phyloP scores from a whole-genome alignment of 2,113 vertebrate genomes.

The Microtus ochrogaster region DNA sequence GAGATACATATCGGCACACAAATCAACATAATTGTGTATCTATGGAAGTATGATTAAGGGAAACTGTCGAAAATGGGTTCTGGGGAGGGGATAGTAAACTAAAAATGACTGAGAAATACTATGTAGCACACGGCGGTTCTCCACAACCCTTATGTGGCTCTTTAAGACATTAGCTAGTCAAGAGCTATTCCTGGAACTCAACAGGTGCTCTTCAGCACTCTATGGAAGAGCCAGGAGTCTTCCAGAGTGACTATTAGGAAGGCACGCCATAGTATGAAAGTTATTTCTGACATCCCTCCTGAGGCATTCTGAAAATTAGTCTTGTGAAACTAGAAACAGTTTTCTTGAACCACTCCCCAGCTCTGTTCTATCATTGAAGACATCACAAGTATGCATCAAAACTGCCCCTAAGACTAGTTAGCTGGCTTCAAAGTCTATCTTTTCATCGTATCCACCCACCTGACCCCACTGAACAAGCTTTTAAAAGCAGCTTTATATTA shows the following conservation, averaged over 20 bases:
- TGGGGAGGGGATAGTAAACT: fast-evolving
- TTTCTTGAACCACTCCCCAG: background rate
- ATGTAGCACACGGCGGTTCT: fast-evolving
- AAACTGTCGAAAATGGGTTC: background rate
- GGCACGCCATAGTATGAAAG: background rate
- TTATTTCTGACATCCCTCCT: background rate
- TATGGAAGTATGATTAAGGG: background rate
- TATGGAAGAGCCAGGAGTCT: background rate
- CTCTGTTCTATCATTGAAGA: background rate
- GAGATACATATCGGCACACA: background rate
- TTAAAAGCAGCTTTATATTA: background rate
- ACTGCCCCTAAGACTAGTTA: background rate
- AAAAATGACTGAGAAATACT: background rate
- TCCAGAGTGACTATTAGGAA: background rate
- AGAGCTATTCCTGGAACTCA: background rate
- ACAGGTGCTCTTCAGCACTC: background rate
- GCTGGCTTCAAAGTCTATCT: background rate
- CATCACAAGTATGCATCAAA: background rate
- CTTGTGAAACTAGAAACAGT: background rate
- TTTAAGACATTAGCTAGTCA: background rate
- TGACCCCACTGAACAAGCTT: background rate
- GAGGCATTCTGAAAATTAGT: background rate
- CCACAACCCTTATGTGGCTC: background rate
- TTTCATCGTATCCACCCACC: background rate
- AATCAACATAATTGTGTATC: background rate